A percentile compares a stretch with the other conserved stretches of the same genome.
Evolutionary conservation across 2,888 invertebrate species (phyloP).

Genomic region (Ferrisia virgata): DNA sequence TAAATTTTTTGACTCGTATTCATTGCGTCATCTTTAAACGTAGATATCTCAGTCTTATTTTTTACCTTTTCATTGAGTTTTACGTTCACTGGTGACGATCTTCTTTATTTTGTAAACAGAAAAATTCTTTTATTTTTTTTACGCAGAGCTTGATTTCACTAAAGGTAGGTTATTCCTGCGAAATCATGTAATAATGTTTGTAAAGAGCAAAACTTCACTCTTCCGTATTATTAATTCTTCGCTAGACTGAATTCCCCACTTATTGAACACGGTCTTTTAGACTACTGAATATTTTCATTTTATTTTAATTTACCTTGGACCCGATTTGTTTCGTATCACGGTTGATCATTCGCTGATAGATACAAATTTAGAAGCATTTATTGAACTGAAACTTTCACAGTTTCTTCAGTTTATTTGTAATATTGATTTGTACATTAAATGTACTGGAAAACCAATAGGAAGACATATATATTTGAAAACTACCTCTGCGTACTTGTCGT

Average conservation of each 20-base stretch:
- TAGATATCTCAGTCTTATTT: neutral
- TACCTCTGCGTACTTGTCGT: too few species aligned
- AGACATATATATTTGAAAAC: too few species aligned
- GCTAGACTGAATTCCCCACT: conserved; percentile 17
- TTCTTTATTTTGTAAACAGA: neutral
- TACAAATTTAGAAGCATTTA: neutral
- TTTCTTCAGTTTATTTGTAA: neutral
- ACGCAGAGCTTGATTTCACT: neutral
- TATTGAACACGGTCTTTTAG: neutral
- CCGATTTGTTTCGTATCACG: conserved; percentile 5
- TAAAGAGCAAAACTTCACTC: conserved; percentile 29
- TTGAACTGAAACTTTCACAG: neutral
- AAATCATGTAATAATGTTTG: conserved; percentile 36
- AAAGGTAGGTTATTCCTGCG: neutral
- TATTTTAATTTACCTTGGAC: conserved; percentile 3
- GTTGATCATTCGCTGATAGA: neutral
- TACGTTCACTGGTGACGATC: neutral
- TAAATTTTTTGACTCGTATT: neutral
- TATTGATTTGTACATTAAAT: neutral
- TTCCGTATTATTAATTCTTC: conserved; percentile 41
- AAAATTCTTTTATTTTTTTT: conserved; percentile 17
- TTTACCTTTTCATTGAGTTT: neutral
- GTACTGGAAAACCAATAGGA: too few species aligned
- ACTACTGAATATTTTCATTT: neutral
- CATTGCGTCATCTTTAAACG: neutral